These are phyloP conservation scores for Odocoileus virginianus DNA, from an alignment of 2,113 vertebrate genomes.

Conservation along the genomic window DNA sequence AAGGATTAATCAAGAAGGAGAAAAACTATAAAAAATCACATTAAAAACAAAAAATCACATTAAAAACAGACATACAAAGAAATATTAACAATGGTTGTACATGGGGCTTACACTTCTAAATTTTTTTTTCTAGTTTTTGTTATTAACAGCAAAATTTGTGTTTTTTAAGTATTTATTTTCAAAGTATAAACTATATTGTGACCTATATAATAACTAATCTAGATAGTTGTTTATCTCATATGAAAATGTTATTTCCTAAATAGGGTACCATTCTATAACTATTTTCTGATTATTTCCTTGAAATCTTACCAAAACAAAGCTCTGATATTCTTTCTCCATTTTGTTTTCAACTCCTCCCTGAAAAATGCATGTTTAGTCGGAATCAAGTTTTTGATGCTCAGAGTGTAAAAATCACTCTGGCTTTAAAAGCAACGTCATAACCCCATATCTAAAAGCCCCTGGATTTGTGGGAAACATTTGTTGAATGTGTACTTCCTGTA, in stretches of 20 bases:
- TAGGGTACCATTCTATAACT: neutral
- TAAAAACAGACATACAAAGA: neutral
- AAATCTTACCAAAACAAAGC: slow-evolving; percentile 13
- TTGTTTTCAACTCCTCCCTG: neutral
- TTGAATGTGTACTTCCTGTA: neutral
- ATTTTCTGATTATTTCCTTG: neutral
- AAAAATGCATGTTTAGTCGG: neutral
- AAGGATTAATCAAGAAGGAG: neutral
- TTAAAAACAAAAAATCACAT: neutral
- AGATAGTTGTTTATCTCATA: neutral
- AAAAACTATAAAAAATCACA: neutral
- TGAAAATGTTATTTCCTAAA: slow-evolving; percentile 11
- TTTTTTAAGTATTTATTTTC: neutral
- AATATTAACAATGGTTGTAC: neutral
- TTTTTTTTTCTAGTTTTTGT: neutral
- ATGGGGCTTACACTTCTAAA: neutral
- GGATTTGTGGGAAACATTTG: neutral
- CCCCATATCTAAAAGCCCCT: neutral
- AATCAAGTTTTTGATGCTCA: slow-evolving; percentile 3
- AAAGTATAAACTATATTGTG: neutral
- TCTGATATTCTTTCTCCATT: neutral
- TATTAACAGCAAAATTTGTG: neutral
- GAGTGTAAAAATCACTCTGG: neutral
- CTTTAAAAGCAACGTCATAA: slow-evolving; percentile 33
- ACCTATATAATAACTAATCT: neutral